phyloP scores from a whole-genome alignment of 1,140 invertebrate genomes.

The Popillia japonica region DNA sequence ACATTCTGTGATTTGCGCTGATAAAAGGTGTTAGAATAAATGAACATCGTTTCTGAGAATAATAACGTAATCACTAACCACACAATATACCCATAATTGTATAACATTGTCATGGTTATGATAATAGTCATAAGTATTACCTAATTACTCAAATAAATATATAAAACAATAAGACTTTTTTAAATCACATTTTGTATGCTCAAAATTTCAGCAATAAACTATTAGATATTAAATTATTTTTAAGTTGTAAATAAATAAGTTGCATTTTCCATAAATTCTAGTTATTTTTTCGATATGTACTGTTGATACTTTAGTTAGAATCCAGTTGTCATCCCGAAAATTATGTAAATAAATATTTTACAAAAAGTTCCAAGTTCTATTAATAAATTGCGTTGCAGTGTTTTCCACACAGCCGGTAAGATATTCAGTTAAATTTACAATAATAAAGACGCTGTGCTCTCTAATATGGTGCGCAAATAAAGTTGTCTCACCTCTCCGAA shows the following conservation, averaged over 20 bases:
- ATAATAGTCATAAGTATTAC: too few species aligned
- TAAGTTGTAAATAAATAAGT: background rate
- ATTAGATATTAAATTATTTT: background rate
- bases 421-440: background rate
- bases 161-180: background rate
- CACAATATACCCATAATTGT: too few species aligned
- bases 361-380: background rate
- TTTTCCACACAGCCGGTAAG: background rate
- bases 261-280: background rate
- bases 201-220: background rate
- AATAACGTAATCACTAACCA: too few species aligned
- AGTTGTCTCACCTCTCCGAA: conserved; percentile 1
- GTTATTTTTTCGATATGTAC: background rate
- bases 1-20: too few species aligned
- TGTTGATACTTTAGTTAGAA: background rate
- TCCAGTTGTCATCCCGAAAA: background rate
- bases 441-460: background rate
- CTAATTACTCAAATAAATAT: too few species aligned
- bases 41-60: too few species aligned
- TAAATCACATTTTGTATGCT: background rate
- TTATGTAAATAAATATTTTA: background rate
- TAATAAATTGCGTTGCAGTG: background rate
- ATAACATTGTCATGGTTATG: too few species aligned
- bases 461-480: conserved; percentile 18
- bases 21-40: too few species aligned